A percentile compares a stretch with the other conserved stretches of the same genome.
Conservation (phyloP, 23 tunicate genomes). For the Trididemnum miniatum region DNA sequence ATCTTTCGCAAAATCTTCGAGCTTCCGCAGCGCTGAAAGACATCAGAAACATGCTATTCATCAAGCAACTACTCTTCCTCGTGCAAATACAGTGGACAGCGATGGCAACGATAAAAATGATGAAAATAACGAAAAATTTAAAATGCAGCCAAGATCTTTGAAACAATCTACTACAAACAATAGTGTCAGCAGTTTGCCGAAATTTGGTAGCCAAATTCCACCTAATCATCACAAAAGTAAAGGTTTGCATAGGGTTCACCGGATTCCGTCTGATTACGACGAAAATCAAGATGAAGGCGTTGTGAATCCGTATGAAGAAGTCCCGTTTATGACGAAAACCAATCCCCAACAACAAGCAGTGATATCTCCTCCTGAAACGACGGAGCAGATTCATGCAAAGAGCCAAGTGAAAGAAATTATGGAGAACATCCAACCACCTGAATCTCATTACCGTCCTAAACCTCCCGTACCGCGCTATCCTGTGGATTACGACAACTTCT, state of each 20-base stretch:
- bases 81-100: constrained; percentile 4
- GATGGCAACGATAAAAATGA: background rate
- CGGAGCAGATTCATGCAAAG: constrained; percentile 51
- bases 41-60: too few relatives aligned
- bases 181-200: background rate
- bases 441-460: constrained; percentile 50
- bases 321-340: constrained; percentile 19
- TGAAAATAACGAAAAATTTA: background rate
- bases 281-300: constrained; percentile 52
- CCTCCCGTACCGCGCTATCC: constrained; percentile 63
- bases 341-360: background rate
- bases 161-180: background rate
- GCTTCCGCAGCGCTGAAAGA: constrained; percentile 24
- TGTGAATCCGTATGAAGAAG: constrained; percentile 68
- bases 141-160: background rate
- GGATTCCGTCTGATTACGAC: constrained; percentile 36
- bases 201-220: background rate
- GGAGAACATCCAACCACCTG: constrained; percentile 51
- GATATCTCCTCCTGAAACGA: constrained; percentile 10
- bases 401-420: constrained; percentile 47
- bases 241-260: background rate
- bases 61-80: constrained; percentile 44
- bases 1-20: constrained; percentile 35
- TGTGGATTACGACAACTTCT: constrained; percentile 62
- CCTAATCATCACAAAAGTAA: background rate